Evolutionary conservation across 2,797 vertebrate species (phyloP).

Genomic region (Denticeps clupeoides): DNA sequence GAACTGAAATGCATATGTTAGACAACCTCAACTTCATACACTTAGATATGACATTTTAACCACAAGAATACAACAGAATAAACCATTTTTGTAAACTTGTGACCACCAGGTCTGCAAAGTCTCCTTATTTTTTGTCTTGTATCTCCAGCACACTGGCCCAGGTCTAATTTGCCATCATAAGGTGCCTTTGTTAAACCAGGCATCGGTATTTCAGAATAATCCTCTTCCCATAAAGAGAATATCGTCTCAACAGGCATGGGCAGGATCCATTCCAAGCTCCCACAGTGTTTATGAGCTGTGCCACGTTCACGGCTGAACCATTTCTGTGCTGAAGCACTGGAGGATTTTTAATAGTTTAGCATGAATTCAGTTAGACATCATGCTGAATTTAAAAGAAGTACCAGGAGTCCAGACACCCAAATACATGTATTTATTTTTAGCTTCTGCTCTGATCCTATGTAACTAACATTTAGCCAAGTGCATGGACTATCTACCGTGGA

Average conservation of each 20-base stretch:
- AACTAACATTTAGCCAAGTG: no score
- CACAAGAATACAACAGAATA: conserved; percentile 36
- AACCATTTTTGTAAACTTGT: conserved; percentile 53
- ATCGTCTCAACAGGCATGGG: conserved; percentile 65
- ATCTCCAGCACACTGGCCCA: conserved; percentile 54
- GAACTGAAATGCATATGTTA: no score
- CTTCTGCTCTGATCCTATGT: no score
- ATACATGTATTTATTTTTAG: no score
- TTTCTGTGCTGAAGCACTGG: conserved; percentile 50
- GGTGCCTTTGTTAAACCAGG: conserved; percentile 68
- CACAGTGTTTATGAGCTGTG: conserved; percentile 52
- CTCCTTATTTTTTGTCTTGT: conserved; percentile 39
- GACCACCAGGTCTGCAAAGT: conserved; percentile 62
- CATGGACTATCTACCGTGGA: no score
- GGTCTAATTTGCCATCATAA: conserved; percentile 74
- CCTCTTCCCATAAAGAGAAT: conserved; percentile 65
- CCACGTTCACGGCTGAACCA: conserved; percentile 49
- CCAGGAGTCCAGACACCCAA: no score
- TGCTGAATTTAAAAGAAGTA: no score
- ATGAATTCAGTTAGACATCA: not conserved
- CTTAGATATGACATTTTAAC: no score
- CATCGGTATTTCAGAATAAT: conserved; percentile 73
- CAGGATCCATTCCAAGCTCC: conserved; percentile 63
- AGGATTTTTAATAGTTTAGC: conserved; percentile 39
- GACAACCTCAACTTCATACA: no score